Evolutionary conservation across 2,113 vertebrate species (phyloP), one percentile per base, ranked within the genome.

Genomic region (Scopus umbretta): DNA sequence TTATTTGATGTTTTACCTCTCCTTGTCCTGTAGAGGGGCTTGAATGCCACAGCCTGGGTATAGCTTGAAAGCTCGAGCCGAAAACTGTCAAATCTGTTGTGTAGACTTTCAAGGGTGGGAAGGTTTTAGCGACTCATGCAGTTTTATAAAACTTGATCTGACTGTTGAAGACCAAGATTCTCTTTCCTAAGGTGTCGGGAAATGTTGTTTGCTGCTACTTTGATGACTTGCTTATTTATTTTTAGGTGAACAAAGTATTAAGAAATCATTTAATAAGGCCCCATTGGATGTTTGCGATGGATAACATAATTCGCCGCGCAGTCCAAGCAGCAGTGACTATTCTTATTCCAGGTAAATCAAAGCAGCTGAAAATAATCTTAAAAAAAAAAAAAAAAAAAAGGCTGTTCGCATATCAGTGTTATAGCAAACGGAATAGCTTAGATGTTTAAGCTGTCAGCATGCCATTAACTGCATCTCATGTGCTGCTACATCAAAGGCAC

Each of bases 281-380:
- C 15, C 99, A 99, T 56, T 99, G 99, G 99, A 99, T 99, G 99
- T 99, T 99, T 95, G 99, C 99, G 3, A 99, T 99, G 99, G 99
- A 99, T 92, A 99, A 99, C 97, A 99, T 99, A 95, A 99, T 99
- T 96, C 98, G 98, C 30, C 97, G 98, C 66, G 99, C 99, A 7
- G 99, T 99, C 79, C 99, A 99, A 98, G 99, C 99, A 21, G 99
- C 99, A 3, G 98, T 99, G 92, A 99, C 98, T 91, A 99, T 99
- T 95, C 98, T 99, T 78, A 99, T 98, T 87, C 99, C 99, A 97
- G 99, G 99, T 99, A 97, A 95, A 93, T 88, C 72, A 90, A 96
- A 94, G 59, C 67, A 83, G 40, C 49, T 75, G 38, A 52, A 81
- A 89, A 63, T 4, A 66, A 40, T 12, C 1, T 29, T 55, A 4